Evolutionary conservation across 2,113 vertebrate species (phyloP).

Genomic region (Cyphomyrus discorhynchus): DNA sequence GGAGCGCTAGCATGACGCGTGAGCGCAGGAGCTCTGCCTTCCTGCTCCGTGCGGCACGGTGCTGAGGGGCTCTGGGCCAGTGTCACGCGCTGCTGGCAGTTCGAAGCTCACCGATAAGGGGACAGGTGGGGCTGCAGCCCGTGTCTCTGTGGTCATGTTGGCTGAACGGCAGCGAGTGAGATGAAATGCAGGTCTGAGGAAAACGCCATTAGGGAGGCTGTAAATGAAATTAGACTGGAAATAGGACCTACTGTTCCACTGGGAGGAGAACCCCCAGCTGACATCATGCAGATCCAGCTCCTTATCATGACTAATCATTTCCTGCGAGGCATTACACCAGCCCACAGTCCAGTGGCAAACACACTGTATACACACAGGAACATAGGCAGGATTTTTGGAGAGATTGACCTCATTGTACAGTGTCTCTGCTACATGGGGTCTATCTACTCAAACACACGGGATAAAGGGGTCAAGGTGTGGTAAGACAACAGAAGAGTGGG

Average conservation of each 20-base stretch:
- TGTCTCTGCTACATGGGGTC: background rate
- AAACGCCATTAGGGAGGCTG: slow-evolving; percentile 3
- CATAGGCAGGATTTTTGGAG: background rate
- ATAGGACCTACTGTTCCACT: background rate
- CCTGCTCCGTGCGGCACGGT: background rate
- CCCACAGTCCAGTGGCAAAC: background rate
- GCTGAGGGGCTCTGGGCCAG: background rate
- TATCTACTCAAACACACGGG: background rate
- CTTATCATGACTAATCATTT: background rate
- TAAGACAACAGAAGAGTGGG: background rate
- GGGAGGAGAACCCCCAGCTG: background rate
- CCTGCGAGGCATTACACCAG: background rate
- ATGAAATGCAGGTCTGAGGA: background rate
- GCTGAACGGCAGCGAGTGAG: background rate
- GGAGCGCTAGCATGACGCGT: background rate
- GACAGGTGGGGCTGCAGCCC: background rate
- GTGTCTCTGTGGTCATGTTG: background rate
- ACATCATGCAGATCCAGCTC: background rate
- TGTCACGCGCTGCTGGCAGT: background rate
- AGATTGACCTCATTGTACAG: background rate
- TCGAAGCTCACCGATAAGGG: background rate
- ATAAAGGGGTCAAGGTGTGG: background rate
- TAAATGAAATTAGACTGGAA: slow-evolving; percentile 5
- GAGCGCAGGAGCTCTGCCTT: background rate
- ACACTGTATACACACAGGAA: background rate